Conservation (phyloP, 2,113 vertebrate genomes). For the western clawed frog (Xenopus tropicalis) region DNA sequence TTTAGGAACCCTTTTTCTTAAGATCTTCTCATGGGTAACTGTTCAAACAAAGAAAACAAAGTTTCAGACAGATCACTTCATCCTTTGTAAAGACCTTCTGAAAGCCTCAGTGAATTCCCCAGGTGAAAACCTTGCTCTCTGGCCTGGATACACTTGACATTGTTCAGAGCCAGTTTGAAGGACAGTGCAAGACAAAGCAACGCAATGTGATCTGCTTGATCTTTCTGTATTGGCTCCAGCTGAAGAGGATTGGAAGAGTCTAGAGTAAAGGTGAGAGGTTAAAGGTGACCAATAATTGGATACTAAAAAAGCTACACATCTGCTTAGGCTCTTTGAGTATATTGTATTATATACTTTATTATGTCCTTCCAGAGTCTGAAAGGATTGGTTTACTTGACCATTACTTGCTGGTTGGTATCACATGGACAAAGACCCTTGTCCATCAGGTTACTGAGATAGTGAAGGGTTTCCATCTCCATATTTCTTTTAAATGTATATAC, state of each 20-base stretch:
- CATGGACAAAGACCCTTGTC: background rate
- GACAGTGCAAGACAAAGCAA: conserved; percentile 4
- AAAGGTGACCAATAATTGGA: conserved; percentile 32
- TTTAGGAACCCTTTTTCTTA: too few species aligned
- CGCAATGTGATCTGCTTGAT: conserved; percentile 27
- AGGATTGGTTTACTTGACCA: conserved; percentile 13
- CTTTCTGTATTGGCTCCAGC: conserved; percentile 21
- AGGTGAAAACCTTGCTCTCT: too few species aligned
- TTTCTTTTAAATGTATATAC: too few species aligned
- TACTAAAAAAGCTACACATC: conserved; percentile 10
- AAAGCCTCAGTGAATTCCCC: too few species aligned
- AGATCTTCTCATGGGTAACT: too few species aligned
- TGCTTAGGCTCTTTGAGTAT: background rate
- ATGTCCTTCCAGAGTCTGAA: background rate
- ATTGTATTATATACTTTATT: conserved; percentile 24
- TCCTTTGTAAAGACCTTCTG: too few species aligned
- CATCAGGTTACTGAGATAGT: background rate
- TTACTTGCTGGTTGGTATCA: background rate
- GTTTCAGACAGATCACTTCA: too few species aligned
- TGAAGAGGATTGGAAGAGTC: conserved; percentile 1
- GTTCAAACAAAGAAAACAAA: too few species aligned
- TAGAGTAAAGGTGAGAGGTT: conserved; percentile 28
- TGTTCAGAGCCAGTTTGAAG: background rate
- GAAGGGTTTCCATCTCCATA: too few species aligned
- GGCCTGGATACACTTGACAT: background rate